phyloP scores from a whole-genome alignment of 2,113 vertebrate species.

The Gallinago undulata region DNA sequence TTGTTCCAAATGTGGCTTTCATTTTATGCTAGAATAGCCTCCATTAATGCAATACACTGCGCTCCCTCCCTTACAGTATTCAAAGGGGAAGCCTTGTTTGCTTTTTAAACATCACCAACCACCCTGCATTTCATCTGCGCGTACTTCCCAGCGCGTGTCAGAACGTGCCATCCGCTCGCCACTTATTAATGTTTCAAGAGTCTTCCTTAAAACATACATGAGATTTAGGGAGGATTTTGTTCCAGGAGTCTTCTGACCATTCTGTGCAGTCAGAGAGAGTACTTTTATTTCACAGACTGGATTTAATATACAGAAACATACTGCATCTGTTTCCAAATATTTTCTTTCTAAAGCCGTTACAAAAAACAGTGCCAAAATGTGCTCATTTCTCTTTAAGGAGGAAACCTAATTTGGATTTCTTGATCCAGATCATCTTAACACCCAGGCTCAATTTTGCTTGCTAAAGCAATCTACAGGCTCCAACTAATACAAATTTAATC shows the following conservation, averaged over 20 bases:
- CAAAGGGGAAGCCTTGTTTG: neutral
- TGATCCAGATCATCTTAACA: conserved; percentile 41
- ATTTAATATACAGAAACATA: conserved; percentile 46
- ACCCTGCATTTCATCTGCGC: neutral
- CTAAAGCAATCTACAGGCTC: conserved; percentile 16
- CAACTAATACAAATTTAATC: conserved; percentile 40
- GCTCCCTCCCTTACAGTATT: neutral
- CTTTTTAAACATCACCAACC: neutral
- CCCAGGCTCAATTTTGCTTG: conserved; percentile 34
- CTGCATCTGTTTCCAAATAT: conserved; percentile 46
- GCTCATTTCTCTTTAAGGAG: conserved; percentile 4
- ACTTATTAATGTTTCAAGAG: conserved; percentile 42
- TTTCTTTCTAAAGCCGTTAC: neutral
- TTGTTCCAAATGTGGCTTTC: conserved; percentile 12
- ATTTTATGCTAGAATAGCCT: conserved; percentile 26
- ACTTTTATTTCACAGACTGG: conserved; percentile 33
- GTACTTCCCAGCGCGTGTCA: neutral
- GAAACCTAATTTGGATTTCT: conserved; percentile 35
- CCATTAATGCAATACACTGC: neutral
- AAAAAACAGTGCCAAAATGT: conserved; percentile 11
- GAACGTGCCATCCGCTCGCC: neutral
- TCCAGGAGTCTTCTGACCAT: neutral
- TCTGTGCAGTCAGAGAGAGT: conserved; percentile 8
- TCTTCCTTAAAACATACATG: conserved; percentile 39
- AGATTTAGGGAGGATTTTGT: conserved; percentile 37